phyloP scores from a whole-genome alignment of 2,113 vertebrate genomes.

The Ictidomys tridecemlineatus region DNA sequence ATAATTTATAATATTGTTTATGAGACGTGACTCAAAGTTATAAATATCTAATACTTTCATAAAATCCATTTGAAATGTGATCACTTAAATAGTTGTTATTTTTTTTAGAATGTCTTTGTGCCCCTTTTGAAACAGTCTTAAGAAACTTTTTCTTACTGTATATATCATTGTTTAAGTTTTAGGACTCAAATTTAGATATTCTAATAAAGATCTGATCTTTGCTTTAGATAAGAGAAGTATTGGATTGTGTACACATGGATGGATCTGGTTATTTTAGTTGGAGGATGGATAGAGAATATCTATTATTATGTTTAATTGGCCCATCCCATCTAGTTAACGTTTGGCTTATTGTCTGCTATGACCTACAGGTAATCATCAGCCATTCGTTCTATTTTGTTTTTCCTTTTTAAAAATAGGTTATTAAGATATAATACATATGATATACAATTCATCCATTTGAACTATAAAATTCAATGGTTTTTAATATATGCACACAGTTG shows the following conservation, averaged over 20 bases:
- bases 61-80: not conserved
- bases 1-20: not conserved
- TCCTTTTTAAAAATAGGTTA: not conserved
- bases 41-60: not conserved
- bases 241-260: not conserved
- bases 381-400: not conserved
- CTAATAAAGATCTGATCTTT: not conserved
- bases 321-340: not conserved
- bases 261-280: not conserved
- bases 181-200: conserved; percentile 24
- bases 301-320: not conserved
- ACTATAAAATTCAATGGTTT: not conserved
- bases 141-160: not conserved
- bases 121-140: not conserved
- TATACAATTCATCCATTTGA: not conserved
- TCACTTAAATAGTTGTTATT: not conserved
- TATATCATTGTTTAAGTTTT: not conserved
- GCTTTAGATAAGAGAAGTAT: not conserved
- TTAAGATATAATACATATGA: not conserved
- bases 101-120: not conserved
- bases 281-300: not conserved
- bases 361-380: not conserved
- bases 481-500: not conserved
- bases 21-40: not conserved
- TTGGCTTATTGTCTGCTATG: not conserved